Evolutionary conservation across 2,888 invertebrate genomes (phyloP).

Genomic region (Noctuana brunneofusca): DNA sequence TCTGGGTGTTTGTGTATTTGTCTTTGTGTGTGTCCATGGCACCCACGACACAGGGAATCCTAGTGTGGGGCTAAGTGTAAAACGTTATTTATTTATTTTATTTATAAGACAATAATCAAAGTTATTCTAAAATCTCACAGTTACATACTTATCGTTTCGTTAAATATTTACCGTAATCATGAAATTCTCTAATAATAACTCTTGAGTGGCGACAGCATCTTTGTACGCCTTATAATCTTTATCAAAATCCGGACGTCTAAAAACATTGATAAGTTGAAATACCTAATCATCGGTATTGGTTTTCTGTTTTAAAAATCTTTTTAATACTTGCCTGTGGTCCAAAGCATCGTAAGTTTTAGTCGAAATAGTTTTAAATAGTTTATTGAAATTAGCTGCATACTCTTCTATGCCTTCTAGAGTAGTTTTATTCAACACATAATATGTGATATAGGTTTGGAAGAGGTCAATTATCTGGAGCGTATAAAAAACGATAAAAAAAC

Average conservation of each 20-base stretch:
- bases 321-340: constrained; percentile 85
- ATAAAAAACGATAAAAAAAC: neutral
- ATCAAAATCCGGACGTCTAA: constrained; percentile 85
- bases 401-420: constrained; percentile 91
- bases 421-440: constrained; percentile 88
- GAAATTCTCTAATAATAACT: constrained; percentile 88
- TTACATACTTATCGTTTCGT: neutral
- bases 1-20: no score
- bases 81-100: no score
- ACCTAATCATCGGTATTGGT: neutral
- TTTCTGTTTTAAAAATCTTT: neutral
- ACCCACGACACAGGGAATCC: no score
- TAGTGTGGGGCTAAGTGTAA: no score
- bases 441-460: constrained; percentile 87
- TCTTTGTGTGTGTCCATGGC: no score
- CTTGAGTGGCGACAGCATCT: constrained; percentile 86
- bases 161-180: constrained; percentile 79
- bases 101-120: neutral
- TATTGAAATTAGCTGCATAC: constrained; percentile 86
- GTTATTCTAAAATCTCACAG: neutral
- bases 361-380: constrained; percentile 85
- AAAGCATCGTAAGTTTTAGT: constrained; percentile 90
- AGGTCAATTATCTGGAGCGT: constrained; percentile 88
- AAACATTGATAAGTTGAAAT: neutral
- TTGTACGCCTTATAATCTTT: constrained; percentile 89